Conservation (phyloP, 2,888 invertebrate species). For the Meiosimyza platycephala region DNA sequence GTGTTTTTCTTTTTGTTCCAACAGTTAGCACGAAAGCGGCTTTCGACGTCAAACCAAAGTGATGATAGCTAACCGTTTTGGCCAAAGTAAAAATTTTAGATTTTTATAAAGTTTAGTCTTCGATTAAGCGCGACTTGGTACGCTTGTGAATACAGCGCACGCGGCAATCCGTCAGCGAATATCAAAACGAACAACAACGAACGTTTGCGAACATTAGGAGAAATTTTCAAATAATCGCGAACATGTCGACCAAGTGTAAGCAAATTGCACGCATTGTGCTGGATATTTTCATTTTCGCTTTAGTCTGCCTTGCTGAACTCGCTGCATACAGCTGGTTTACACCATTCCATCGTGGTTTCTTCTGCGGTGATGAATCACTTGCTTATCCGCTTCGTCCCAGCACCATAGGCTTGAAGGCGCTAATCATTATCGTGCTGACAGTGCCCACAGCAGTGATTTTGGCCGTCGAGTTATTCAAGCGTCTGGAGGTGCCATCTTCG, state of each 20-base stretch:
- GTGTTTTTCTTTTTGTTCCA: too few relatives aligned
- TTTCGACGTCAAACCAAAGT: too few relatives aligned
- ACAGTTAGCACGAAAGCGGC: too few relatives aligned
- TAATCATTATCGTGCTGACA: conserved; percentile 48
- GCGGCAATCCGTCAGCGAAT: too few relatives aligned
- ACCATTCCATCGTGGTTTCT: conserved; percentile 58
- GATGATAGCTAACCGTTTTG: too few relatives aligned
- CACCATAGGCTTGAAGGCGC: conserved; percentile 47
- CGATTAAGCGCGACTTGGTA: too few relatives aligned
- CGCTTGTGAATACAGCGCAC: too few relatives aligned
- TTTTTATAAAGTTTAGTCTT: too few relatives aligned
- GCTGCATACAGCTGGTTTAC: conserved; percentile 51
- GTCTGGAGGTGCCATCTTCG: conserved; percentile 35
- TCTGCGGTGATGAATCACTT: conserved; percentile 61
- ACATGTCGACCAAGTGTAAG: conserved; percentile 52
- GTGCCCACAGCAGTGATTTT: conserved; percentile 55
- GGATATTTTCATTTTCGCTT: conserved; percentile 57
- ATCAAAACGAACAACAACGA: too few relatives aligned
- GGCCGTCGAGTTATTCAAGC: conserved; percentile 58
- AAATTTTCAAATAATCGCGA: too few relatives aligned
- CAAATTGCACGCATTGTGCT: conserved; percentile 54
- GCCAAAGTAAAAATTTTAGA: too few relatives aligned
- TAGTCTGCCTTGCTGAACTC: conserved; percentile 52
- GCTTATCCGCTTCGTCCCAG: conserved; percentile 51
- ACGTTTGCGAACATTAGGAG: too few relatives aligned